Evolutionary conservation across 2,797 vertebrate genomes (phyloP).

Genomic region (Molossus molossus): DNA sequence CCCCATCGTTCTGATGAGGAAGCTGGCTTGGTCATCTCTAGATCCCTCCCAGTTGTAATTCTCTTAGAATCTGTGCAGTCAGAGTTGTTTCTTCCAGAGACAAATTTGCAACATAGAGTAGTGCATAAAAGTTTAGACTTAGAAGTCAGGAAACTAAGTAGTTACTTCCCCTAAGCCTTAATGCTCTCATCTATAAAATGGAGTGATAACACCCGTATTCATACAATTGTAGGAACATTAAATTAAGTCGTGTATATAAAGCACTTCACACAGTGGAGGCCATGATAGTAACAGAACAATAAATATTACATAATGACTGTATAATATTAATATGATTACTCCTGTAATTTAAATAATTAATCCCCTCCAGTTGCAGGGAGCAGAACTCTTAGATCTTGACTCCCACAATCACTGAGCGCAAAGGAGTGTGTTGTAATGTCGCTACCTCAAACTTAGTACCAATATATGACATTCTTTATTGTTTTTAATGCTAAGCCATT

Average conservation of each 20-base stretch:
- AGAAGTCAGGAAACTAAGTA: neutral
- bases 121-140: neutral
- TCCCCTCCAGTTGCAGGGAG: neutral
- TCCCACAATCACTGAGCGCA: neutral
- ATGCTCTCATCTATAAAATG: conserved; percentile 4
- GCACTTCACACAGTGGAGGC: neutral
- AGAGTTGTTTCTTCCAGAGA: neutral
- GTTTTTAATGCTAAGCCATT: neutral
- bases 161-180: neutral
- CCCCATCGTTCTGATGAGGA: neutral
- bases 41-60: neutral
- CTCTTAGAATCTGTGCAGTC: neutral
- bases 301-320: conserved; percentile 19
- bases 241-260: neutral
- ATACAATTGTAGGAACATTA: neutral
- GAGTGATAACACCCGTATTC: neutral
- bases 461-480: neutral
- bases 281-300: neutral
- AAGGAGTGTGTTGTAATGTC: neutral
- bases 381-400: conserved; percentile 23
- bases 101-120: neutral
- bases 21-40: neutral
- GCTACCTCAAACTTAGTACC: neutral
- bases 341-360: conserved; percentile 34
- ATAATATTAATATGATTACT: neutral